Percentiles rank a stretch among this genome's conserved stretches.
Evolutionary conservation across 2,888 invertebrate species (phyloP).

Genomic region (Temnothorax ravouxi): DNA sequence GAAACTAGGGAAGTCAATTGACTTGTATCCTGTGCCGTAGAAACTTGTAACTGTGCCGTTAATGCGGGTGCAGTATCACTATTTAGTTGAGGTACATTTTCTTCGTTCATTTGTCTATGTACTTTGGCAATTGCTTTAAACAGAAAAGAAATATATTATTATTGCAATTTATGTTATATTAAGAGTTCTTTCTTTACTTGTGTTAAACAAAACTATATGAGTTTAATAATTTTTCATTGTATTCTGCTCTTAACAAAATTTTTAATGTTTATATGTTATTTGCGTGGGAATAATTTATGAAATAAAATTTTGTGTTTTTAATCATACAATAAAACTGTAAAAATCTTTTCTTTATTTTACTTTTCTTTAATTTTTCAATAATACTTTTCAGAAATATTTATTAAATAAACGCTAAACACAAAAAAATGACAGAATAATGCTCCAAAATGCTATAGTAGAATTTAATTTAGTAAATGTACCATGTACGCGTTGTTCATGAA

Average conservation of each 20-base stretch:
- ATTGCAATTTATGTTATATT: background rate
- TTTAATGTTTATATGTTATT: background rate
- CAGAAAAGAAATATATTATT: constrained; percentile 6
- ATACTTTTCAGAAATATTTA: background rate
- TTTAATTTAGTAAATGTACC: constrained; percentile 86
- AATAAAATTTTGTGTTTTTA: background rate
- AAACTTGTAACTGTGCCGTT: constrained; percentile 87
- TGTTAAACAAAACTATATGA: background rate
- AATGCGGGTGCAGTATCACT: constrained; percentile 81
- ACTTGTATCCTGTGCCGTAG: constrained; percentile 85
- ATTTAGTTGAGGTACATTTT: constrained; percentile 81
- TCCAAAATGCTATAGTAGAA: background rate
- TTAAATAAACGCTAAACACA: background rate
- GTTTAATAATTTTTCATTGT: background rate
- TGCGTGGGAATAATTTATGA: background rate
- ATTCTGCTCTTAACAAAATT: background rate
- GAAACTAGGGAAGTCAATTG: constrained; percentile 82
- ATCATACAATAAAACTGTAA: background rate
- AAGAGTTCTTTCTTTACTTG: background rate
- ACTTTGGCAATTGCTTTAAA: constrained; percentile 88
- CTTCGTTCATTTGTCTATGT: constrained; percentile 87
- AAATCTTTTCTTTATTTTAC: constrained; percentile 6
- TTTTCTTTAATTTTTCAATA: background rate
- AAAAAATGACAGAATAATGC: background rate
- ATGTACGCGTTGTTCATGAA: constrained; percentile 92